Evolutionary conservation across 1,140 invertebrate species (phyloP).

Genomic region (Batillaria attramentaria): DNA sequence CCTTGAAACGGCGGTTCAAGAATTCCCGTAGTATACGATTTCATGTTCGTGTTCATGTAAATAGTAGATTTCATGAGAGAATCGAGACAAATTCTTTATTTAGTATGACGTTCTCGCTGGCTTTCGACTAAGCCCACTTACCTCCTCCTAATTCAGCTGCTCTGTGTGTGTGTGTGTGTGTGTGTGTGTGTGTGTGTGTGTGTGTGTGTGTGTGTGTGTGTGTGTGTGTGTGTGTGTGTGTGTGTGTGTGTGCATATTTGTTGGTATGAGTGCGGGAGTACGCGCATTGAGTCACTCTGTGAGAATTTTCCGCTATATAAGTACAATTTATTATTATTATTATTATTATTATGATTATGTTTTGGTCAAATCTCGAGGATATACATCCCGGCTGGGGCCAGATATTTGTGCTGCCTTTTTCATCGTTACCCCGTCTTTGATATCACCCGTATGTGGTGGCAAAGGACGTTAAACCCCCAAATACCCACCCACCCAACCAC

Average conservation of each 20-base stretch:
- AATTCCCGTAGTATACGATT: no score
- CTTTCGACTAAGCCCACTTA: not conserved
- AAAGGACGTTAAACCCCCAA: no score
- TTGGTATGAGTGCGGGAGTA: not conserved
- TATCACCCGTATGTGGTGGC: no score
- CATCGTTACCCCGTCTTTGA: no score
- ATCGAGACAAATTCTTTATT: not conserved
- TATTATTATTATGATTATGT: no score
- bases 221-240: conserved; percentile 17
- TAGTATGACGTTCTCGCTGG: not conserved
- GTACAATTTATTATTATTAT: no score
- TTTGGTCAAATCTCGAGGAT: no score
- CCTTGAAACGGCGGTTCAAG: not conserved
- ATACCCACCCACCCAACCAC: no score
- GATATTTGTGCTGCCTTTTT: no score
- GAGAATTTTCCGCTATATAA: no score
- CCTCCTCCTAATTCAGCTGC: not conserved
- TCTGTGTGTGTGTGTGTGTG: not conserved
- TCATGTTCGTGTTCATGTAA: no score
- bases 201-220: conserved; percentile 10
- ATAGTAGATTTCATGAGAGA: not conserved
- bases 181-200: not conserved
- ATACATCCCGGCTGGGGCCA: not conserved
- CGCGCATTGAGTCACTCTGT: not conserved
- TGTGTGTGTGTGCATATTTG: not conserved